Percentiles rank a stretch among this genome's conserved stretches.
Evolutionary conservation across 2,797 vertebrate genomes (phyloP).

Genomic region (Morus bassanus): DNA sequence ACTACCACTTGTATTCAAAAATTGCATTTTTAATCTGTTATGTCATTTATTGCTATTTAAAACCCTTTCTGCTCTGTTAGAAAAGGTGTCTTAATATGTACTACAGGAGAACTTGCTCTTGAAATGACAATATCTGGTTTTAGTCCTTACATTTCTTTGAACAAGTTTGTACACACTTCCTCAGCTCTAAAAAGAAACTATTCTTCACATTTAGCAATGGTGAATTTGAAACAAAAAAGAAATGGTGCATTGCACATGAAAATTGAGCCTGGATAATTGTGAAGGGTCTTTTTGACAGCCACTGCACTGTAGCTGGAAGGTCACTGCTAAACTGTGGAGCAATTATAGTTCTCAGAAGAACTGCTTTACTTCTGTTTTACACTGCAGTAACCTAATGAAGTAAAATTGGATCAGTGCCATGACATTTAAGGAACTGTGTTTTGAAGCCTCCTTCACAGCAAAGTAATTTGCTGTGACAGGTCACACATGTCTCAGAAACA

Average conservation of each 20-base stretch:
- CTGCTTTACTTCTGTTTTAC: neutral
- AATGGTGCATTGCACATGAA: neutral
- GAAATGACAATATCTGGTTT: neutral
- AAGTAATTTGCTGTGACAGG: constrained; percentile 39
- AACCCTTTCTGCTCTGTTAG: neutral
- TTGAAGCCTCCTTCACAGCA: constrained; percentile 38
- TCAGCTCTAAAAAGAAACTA: neutral
- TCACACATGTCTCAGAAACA: neutral
- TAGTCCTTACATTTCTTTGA: neutral
- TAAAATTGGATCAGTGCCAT: neutral
- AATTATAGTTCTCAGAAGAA: neutral
- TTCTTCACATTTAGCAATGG: neutral
- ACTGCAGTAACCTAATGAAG: neutral
- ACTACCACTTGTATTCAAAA: neutral
- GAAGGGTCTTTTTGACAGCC: neutral
- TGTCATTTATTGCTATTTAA: neutral
- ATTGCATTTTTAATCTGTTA: neutral
- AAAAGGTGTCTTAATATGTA: neutral
- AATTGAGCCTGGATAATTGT: neutral
- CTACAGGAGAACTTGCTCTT: neutral
- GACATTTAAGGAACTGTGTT: neutral
- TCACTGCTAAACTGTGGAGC: neutral
- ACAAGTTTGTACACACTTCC: neutral
- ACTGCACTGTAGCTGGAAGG: neutral
- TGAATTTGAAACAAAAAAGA: neutral